Evolutionary conservation across 2,888 invertebrate species (phyloP).

Genomic region (Xanthia togata): DNA sequence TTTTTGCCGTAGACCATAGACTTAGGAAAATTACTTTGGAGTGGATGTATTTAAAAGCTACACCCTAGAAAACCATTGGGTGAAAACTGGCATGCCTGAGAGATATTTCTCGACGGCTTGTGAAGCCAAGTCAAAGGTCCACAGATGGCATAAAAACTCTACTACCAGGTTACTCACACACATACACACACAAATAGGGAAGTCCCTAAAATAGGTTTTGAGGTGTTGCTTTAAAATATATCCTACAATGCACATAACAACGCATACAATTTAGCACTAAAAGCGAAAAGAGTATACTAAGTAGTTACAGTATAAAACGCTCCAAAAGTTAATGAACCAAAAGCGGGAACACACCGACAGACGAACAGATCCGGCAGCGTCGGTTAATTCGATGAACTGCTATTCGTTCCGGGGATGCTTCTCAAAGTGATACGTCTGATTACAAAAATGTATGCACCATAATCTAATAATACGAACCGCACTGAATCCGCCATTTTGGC

Average conservation of each 20-base stretch:
- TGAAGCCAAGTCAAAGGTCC: no score
- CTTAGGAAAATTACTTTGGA: background rate
- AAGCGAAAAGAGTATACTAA: constrained; percentile 24
- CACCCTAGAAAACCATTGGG: background rate
- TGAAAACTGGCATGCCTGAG: no score
- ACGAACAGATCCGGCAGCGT: constrained; percentile 54
- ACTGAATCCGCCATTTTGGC: constrained; percentile 44
- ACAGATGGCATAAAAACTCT: no score
- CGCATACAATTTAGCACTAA: constrained; percentile 9
- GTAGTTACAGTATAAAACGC: constrained; percentile 14
- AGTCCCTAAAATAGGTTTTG: no score
- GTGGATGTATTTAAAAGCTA: background rate
- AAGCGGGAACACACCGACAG: constrained; percentile 29
- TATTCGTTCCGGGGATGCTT: constrained; percentile 62
- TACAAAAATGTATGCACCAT: constrained; percentile 74
- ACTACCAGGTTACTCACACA: no score
- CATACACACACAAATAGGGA: no score
- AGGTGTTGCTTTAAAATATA: no score
- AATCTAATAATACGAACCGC: constrained; percentile 69
- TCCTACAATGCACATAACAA: constrained; percentile 8
- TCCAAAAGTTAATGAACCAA: constrained; percentile 42
- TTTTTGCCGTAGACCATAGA: background rate
- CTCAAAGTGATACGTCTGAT: constrained; percentile 74
- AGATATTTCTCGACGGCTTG: no score
- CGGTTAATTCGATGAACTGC: constrained; percentile 72